Base-by-base conservation (phyloP, 2,797 vertebrate genomes). In the Nyctibius grandis region DNA sequence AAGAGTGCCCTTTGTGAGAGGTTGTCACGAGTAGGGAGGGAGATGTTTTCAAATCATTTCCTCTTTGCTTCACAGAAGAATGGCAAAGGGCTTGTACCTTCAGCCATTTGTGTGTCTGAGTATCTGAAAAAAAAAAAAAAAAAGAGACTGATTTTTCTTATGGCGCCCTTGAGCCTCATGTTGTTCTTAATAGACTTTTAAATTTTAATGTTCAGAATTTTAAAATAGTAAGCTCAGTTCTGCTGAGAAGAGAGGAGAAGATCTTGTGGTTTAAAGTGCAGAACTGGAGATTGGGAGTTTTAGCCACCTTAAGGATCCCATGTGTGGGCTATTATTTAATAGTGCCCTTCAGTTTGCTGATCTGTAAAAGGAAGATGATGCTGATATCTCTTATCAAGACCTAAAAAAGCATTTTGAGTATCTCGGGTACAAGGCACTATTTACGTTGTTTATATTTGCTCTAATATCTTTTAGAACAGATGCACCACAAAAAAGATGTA, bases 221-320 rank as follows among this genome's bases (percentile, higher is more conserved):
- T 36, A 56, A 48, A 92, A 79, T 18, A 76, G 11, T 57, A 57
- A 45, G 14, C 15, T 78, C 8, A 53, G 0, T 54, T 78, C 77
- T 79, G 2, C 38, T 57, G 42, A 38, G 18, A 61, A 89, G 12
- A 21, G 25, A 60, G 50, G 59, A 82, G 4, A 18, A 81, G 15
- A n/a, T 78, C 20, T 56, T 56, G 11, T 0, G 9, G 19, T 75
- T 90, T 78, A 12, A 87, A 91, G 28, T 76, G 3, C 17, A 76
- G 42, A 68, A 78, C 13, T 36, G 15, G 34, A 51, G n/a, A 48
- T 45, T 5, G 12, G 29, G 25, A 47, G 7, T 60, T 88, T 68
- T 45, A 77, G 11, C 4, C 4, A 8, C 15, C 7, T 51, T 86
- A 56, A 64, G 48, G 75, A 13, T 44, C 14, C 1, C 0, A 0